phyloP scores from a whole-genome alignment of 2,888 invertebrate species.

The Monopis laevigella region DNA sequence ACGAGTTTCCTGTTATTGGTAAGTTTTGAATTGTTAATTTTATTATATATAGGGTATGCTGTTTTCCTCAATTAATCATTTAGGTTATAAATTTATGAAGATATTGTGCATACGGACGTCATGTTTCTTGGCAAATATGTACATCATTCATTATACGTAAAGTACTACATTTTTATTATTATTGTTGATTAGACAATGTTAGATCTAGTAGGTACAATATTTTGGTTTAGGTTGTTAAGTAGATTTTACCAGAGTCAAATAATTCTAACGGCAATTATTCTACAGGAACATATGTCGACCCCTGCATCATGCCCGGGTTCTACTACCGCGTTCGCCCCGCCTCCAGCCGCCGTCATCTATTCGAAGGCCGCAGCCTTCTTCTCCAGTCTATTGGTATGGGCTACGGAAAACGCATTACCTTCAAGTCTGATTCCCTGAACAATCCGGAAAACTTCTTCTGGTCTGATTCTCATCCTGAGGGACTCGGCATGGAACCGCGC shows the following conservation, averaged over 20 bases:
- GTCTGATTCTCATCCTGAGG: conserved; percentile 80
- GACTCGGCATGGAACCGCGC: conserved; percentile 73
- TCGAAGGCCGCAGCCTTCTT: conserved; percentile 70
- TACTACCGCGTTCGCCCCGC: conserved; percentile 75
- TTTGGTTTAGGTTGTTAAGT: no score
- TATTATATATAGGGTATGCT: no score
- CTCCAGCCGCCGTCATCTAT: conserved; percentile 70
- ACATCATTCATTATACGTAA: no score
- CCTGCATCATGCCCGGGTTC: conserved; percentile 77
- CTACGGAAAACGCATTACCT: conserved; percentile 79
- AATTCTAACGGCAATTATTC: conserved; percentile 13
- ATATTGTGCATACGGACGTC: no score
- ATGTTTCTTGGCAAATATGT: no score
- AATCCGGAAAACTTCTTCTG: conserved; percentile 76
- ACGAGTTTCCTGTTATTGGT: conserved; percentile 78
- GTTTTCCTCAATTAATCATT: no score
- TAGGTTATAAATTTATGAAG: no score
- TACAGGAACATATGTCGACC: conserved; percentile 76
- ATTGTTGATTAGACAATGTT: no score
- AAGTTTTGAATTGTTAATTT: conserved; percentile 26
- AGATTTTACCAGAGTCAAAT: no score
- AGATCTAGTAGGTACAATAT: no score
- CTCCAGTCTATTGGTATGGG: conserved; percentile 77
- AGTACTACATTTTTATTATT: no score
- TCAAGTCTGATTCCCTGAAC: conserved; percentile 70